Evolutionary conservation across 2,888 invertebrate genomes (phyloP).

Genomic region (Xylota segnis): DNA sequence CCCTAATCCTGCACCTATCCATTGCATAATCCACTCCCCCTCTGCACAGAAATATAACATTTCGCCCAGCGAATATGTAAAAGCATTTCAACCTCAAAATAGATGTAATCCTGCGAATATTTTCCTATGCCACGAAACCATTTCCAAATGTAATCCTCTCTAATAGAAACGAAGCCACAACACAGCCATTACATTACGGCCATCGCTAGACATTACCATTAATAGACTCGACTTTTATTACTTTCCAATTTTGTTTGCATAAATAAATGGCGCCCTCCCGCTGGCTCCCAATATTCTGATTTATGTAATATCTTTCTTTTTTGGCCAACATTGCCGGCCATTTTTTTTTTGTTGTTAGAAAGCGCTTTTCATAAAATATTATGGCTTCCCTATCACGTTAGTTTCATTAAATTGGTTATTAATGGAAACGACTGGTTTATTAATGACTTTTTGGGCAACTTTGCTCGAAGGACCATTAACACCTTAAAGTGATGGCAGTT

Average conservation of each 20-base stretch:
- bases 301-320: constrained; percentile 4
- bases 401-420: constrained; percentile 31
- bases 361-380: constrained; percentile 27
- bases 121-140: background rate
- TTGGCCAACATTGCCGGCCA: no score
- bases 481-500: background rate
- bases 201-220: constrained; percentile 40
- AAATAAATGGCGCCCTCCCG: constrained; percentile 18
- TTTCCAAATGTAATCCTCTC: constrained; percentile 10
- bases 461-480: background rate
- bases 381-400: constrained; percentile 30
- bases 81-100: background rate
- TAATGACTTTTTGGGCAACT: background rate
- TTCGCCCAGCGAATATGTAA: background rate
- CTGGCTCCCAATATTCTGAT: constrained; percentile 12
- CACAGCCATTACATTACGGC: constrained; percentile 25
- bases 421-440: constrained; percentile 1
- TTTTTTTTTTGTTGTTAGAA: background rate
- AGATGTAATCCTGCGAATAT: background rate
- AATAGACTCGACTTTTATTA: constrained; percentile 44
- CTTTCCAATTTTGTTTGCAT: constrained; percentile 40
- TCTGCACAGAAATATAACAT: background rate
- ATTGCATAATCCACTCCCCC: constrained; percentile 1
- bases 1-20: background rate
- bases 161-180: constrained; percentile 7